phyloP scores from a whole-genome alignment of 1,140 invertebrate genomes.

The Oncopeltus fasciatus region DNA sequence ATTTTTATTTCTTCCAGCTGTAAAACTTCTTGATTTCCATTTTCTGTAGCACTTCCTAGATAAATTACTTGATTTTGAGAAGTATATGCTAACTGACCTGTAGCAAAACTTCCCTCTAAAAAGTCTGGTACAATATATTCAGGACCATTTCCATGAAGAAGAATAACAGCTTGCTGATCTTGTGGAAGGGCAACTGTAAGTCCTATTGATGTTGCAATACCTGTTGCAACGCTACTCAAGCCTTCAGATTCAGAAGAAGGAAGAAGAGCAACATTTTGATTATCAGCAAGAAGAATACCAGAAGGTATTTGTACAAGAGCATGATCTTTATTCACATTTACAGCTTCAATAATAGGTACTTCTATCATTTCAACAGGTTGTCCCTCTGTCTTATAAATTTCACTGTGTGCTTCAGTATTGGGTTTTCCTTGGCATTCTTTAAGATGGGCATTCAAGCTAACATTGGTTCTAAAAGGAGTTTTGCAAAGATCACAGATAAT shows the following conservation, averaged over 20 bases:
- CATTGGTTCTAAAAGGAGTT: slow-evolving; percentile 44
- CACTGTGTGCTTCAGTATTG: background rate
- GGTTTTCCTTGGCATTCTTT: slow-evolving; percentile 10
- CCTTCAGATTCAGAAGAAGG: slow-evolving; percentile 22
- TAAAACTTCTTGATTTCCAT: background rate
- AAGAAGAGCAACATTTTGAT: slow-evolving; percentile 13
- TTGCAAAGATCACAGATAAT: slow-evolving; percentile 52
- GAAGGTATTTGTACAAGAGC: slow-evolving; percentile 18
- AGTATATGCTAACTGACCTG: background rate
- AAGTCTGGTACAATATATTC: slow-evolving; percentile 26
- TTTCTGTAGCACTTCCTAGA: background rate
- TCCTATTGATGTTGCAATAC: slow-evolving; percentile 21
- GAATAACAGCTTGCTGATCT: slow-evolving; percentile 21
- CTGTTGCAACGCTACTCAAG: slow-evolving; percentile 19
- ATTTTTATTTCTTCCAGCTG: slow-evolving; percentile 1
- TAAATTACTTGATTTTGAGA: background rate
- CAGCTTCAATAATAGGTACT: slow-evolving; percentile 17
- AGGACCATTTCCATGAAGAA: slow-evolving; percentile 21
- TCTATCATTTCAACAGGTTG: slow-evolving; percentile 20
- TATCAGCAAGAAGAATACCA: slow-evolving; percentile 20
- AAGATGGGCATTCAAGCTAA: slow-evolving; percentile 49
- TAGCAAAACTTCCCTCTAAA: slow-evolving; percentile 6
- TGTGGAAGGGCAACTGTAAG: slow-evolving; percentile 13
- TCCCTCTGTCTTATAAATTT: background rate
- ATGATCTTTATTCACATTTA: slow-evolving; percentile 8